Percentiles rank a stretch among this genome's conserved stretches.
Conservation (phyloP, 2,888 invertebrate genomes). For the Rhingia rostrata region DNA sequence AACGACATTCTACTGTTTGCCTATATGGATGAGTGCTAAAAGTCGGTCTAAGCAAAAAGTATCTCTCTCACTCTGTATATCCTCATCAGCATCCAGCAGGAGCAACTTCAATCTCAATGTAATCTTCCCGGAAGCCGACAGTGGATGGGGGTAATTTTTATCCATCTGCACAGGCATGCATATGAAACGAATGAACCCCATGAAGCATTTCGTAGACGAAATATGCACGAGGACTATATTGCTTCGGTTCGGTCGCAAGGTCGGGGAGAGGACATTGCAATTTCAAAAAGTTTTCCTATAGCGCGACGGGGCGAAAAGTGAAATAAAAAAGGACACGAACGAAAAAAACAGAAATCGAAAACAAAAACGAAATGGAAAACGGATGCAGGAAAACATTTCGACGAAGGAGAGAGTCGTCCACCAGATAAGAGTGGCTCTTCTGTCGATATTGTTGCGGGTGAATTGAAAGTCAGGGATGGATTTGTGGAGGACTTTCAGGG, state of each 20-base stretch:
- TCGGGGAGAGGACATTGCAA: conserved; percentile 49
- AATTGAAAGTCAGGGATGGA: conserved; percentile 42
- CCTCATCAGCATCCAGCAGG: conserved; percentile 56
- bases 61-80: conserved; percentile 44
- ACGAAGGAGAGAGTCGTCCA: not conserved
- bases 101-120: conserved; percentile 66
- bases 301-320: conserved; percentile 39
- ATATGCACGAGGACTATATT: conserved; percentile 45
- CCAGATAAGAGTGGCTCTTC: conserved; percentile 3
- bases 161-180: conserved; percentile 61
- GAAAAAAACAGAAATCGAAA: conserved; percentile 7
- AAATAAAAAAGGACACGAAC: conserved; percentile 14
- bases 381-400: conserved; percentile 50
- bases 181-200: conserved; percentile 58
- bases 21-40: conserved; percentile 68
- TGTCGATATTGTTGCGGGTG: conserved; percentile 28
- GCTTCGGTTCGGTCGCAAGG: conserved; percentile 1
- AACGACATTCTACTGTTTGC: conserved; percentile 47
- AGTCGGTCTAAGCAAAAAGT: conserved; percentile 70
- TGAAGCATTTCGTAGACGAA: conserved; percentile 49
- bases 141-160: conserved; percentile 57
- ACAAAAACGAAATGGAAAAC: conserved; percentile 34
- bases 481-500: conserved; percentile 8
- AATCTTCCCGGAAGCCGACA: conserved; percentile 65
- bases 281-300: conserved; percentile 34